Base-by-base conservation (phyloP, 2,113 vertebrate species). In the Rissa tridactyla region DNA sequence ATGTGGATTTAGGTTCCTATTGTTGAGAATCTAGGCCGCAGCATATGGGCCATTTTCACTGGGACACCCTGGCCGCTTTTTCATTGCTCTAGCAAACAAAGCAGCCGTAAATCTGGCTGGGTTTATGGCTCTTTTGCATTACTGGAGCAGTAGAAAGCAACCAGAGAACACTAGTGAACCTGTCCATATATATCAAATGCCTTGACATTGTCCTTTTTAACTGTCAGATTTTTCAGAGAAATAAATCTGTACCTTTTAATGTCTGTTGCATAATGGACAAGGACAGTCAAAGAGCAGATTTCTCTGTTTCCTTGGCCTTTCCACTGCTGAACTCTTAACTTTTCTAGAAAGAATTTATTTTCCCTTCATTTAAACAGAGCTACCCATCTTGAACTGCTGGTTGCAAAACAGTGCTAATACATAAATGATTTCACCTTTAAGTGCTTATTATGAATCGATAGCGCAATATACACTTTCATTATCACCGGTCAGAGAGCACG, bases 391-490 rank as follows among this genome's bases (percentile, higher is more conserved):
- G 66, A 95, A 62, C 13, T 93, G 44, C 76, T 46, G 16, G 17
- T 95, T 97, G 29, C 83, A 95, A 94, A 97, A 32, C 4, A 11
- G 29, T 75, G 64, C 14, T 65, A 62, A 84, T 76, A 81, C 46
- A 94, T 54, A 96, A 92, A 73, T 68, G 14, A 92, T 90, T 93
- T 64, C 61, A 94, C 84, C 36, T 88, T 94, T 71, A 66, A 96
- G 61, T 60, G 18, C 11, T 73, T 80, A 36, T 72, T 88, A 91
- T 84, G 64, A 97, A 90, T 79, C 93, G 46, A 71, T 46, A 86
- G 21, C 26, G 70, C 61, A 95, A 80, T 21, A 85, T 17, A 36
- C 12, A 62, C 65, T 94, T 76, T 84, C 86, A 92, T 94, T 94
- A 91, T 88, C 82, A 72, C 68, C 47, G 78, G 68, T 47, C 62